Evolutionary conservation across 1,140 invertebrate species (phyloP), one percentile per base, ranked within the genome.

Genomic region (Neodiprion lecontei): DNA sequence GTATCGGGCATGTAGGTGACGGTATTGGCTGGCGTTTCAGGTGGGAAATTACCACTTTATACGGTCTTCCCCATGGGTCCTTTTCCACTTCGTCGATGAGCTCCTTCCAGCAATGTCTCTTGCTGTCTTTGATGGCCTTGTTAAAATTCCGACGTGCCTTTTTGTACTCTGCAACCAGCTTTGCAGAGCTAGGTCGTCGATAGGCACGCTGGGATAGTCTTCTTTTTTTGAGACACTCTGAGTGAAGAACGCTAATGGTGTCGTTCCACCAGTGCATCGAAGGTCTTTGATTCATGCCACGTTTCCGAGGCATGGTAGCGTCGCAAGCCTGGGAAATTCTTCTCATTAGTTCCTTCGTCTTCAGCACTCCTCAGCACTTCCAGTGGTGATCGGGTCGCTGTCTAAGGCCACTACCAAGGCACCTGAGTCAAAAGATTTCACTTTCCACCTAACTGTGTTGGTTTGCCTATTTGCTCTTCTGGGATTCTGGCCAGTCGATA

Each of bases 41-140:
- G 11, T 74, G 77, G 17, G 74, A 73, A 49, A 53, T 79, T 1
- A 79, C 78, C 9, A 79, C 74, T 67, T 73, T 67, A 69, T 80
- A 82, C 0, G 75, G 75, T 11, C 77, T 17, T 12, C 79, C 78
- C 77, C 78, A 80, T 11, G 78, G 74, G 67, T 79, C 78, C n/a
- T 72, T 23, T 40, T 82, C 78, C 1, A 82, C 71, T 21, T 75
- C 68, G 11, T 75, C 48, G 21, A 74, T 72, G 0, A 83, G 69
- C 8, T 67, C 49, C 23, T 68, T 77, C 81, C 79, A 82, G 21
- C 72, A 73, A 53, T 73, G 69, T 12, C 23, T 23, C 48, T 84
- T 79, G 7, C 69, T 53, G 7, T 8, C 17, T 23, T 72, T 72
- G 5, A 75, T 75, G 21, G 53, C 74, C 14, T 9, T 53, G n/a